Percentiles rank a stretch among this genome's conserved stretches.
These are phyloP conservation scores for Tethya wilhelma DNA, from an alignment of 37 sponge, comb jelly and placozoan genomes.

Conservation along the genomic window DNA sequence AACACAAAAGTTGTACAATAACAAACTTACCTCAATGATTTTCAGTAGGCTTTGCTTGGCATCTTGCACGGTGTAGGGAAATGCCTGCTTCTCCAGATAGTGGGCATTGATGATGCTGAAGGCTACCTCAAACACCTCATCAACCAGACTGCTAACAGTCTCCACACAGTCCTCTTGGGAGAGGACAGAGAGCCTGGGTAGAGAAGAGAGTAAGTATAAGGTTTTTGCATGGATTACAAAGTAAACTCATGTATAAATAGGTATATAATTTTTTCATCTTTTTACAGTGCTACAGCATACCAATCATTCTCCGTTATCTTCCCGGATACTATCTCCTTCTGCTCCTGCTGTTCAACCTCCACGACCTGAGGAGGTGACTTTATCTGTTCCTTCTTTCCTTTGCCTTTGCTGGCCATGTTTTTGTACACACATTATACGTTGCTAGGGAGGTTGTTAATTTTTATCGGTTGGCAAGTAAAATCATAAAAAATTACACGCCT, in stretches of 20 bases:
- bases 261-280: not conserved
- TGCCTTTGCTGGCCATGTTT: conserved; percentile 31
- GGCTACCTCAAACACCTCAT: conserved; percentile 54
- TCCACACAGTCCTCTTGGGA: conserved; percentile 49
- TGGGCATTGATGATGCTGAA: conserved; percentile 39
- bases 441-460: too few species aligned
- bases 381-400: conserved; percentile 7
- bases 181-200: not conserved
- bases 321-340: conserved; percentile 64
- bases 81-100: conserved; percentile 39
- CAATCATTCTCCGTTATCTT: conserved; percentile 58
- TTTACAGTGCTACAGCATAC: conserved; percentile 12
- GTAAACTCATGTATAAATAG: not conserved
- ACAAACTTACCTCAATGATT: conserved; percentile 47
- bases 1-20: not conserved
- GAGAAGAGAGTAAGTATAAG: not conserved
- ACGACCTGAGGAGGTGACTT: not conserved
- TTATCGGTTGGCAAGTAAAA: too few species aligned
- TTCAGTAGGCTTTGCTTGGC: conserved; percentile 55
- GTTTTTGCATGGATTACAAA: not conserved
- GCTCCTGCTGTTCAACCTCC: not conserved
- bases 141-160: conserved; percentile 36
- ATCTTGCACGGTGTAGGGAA: conserved; percentile 50
- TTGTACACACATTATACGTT: conserved; percentile 16
- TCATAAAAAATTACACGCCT: too few species aligned